Percentiles rank a stretch among this genome's conserved stretches.
Evolutionary conservation across 2,113 vertebrate genomes (phyloP).

Genomic region (Marmota monax): DNA sequence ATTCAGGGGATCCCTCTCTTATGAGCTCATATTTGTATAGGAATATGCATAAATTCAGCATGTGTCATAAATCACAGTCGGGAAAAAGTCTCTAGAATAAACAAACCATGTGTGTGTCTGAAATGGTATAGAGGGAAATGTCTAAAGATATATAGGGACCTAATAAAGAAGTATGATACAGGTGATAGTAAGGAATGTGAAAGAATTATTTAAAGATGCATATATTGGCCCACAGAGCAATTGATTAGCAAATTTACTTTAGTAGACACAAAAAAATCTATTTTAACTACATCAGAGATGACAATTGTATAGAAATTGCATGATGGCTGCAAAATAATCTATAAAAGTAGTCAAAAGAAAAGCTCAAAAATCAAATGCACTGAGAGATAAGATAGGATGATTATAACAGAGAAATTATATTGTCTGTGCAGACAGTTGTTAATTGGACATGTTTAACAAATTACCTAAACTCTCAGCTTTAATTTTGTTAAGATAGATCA

Average conservation of each 20-base stretch:
- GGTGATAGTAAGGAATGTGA: not conserved
- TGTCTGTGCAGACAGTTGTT: not conserved
- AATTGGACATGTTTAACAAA: not conserved
- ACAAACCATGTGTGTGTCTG: not conserved
- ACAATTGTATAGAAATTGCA: not conserved
- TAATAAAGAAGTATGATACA: not conserved
- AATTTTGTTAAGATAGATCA: not conserved
- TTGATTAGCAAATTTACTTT: not conserved
- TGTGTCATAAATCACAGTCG: rapidly evolving
- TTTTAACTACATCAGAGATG: not conserved
- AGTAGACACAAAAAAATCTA: not conserved
- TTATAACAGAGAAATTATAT: not conserved
- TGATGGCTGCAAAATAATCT: not conserved
- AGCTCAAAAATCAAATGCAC: not conserved
- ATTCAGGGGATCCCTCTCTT: not conserved
- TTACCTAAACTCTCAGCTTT: not conserved
- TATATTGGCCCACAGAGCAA: not conserved
- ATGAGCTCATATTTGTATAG: not conserved
- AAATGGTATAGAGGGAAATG: not conserved
- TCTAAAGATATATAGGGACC: not conserved
- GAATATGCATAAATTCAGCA: not conserved
- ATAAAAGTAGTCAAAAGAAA: not conserved
- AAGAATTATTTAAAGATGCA: not conserved
- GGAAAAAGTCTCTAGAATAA: not conserved
- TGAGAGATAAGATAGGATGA: not conserved